A percentile compares a stretch with the other conserved stretches of the same genome.
Evolutionary conservation across 2,113 vertebrate genomes (phyloP).

Genomic region (Amphiprion percula): DNA sequence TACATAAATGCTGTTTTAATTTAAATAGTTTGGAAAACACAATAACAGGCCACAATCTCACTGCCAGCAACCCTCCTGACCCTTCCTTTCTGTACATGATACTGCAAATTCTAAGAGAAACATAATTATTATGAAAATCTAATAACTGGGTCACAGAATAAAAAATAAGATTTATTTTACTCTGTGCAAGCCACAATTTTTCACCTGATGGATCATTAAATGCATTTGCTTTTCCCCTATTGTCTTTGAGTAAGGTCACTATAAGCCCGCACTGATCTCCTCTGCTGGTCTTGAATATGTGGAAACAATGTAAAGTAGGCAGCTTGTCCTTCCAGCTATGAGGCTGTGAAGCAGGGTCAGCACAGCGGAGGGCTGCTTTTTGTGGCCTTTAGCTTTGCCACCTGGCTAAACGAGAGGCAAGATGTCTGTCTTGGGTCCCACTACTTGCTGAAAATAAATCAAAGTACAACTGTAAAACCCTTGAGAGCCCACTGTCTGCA

Average conservation of each 20-base stretch:
- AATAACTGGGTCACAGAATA: background rate
- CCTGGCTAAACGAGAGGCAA: conserved; percentile 63
- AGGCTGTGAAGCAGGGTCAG: conserved; percentile 46
- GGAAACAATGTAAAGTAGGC: conserved; percentile 69
- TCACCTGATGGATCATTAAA: background rate
- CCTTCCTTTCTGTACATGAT: no score
- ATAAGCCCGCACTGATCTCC: conserved; percentile 11
- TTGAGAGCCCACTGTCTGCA: background rate
- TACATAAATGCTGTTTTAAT: background rate
- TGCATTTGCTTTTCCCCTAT: background rate
- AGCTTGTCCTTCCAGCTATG: conserved; percentile 49
- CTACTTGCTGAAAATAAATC: conserved; percentile 34
- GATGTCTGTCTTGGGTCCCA: background rate
- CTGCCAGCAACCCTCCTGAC: background rate
- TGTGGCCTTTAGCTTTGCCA: conserved; percentile 73
- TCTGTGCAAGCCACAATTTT: no score
- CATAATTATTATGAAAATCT: no score
- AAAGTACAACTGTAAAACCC: no score
- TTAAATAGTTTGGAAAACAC: background rate
- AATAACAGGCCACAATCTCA: background rate
- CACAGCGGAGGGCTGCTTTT: conserved; percentile 11
- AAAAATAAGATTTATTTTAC: no score
- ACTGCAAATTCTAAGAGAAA: no score
- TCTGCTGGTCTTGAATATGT: conserved; percentile 36
- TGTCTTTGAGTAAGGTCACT: background rate